Base-by-base conservation (phyloP, 2,113 vertebrate species). In the Promerops cafer region DNA sequence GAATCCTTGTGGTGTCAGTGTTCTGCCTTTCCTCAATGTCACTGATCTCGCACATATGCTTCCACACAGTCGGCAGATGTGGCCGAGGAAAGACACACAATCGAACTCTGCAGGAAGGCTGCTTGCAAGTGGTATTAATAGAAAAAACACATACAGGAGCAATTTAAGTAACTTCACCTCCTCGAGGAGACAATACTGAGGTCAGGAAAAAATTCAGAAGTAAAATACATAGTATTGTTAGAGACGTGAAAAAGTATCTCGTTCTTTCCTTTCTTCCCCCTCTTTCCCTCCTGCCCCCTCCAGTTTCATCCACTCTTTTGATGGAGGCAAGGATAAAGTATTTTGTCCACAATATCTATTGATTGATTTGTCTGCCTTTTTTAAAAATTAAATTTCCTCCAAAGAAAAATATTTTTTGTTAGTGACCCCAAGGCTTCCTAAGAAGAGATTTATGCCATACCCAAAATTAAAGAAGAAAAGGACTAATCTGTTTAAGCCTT, bases 101-200 rank as follows among this genome's bases (percentile, higher is more conserved):
- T 92, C 78, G 64, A 79, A 83, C 92, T 92, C 83, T 30, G 94
- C 54, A 81, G 95, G 85, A 90, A 97, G 86, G 89, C 95, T 91
- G 87, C 91, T 95, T 94, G 92, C 83, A 91, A 92, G 75, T 45
- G 93, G 72, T 96, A 94, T 95, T 96, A 96, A 96, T 93, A 97
- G 91, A 89, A 96, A 84, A 96, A 92, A 31, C 90, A 84, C 89
- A 92, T 26, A 90, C 40, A 77, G 93, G 84, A 83, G 66, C 31
- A 71, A 69, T 59, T 70, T 76, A 76, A 96, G 83, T 92, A 79
- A 72, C 90, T 94, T 93, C 42, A 10, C 60, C 91, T 95, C 60
- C 68, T 75, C 37, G 39, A 92, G 77, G 64, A 93, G 42, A 39
- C 35, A 87, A 49, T 16, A 10, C 28, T 45, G 27, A 4, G 28